Conservation (phyloP, 2,113 vertebrate species). For the Thalassarche chlororhynchos region DNA sequence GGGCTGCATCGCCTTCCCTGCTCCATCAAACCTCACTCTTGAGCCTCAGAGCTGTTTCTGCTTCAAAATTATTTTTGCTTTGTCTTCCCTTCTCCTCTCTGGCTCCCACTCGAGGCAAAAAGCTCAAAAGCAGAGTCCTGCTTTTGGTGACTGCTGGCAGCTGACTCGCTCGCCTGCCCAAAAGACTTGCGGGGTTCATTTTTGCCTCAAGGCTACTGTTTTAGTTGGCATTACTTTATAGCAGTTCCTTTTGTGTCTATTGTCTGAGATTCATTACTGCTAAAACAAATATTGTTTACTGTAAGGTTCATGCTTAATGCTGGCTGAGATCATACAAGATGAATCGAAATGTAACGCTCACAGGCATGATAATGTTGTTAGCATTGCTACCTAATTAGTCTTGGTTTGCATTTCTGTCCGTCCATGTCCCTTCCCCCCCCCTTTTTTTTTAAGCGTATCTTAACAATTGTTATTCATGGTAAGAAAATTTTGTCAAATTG, state of each 20-base stretch:
- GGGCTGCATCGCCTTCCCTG: neutral
- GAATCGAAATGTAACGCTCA: neutral
- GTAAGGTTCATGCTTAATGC: neutral
- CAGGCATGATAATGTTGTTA: neutral
- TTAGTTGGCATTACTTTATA: neutral
- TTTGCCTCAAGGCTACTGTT: neutral
- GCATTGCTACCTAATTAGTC: neutral
- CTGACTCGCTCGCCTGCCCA: fast-evolving
- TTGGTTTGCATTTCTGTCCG: neutral
- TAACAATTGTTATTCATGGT: neutral
- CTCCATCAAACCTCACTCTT: neutral
- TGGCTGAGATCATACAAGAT: neutral
- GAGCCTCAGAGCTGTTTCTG: neutral
- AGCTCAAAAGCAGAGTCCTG: neutral
- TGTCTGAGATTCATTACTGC: neutral
- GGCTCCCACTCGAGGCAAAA: neutral
- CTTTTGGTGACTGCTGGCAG: neutral
- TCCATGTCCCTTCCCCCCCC: neutral
- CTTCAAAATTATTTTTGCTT: neutral
- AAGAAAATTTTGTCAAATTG: neutral
- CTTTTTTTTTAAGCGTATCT: neutral
- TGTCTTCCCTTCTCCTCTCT: neutral
- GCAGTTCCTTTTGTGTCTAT: neutral
- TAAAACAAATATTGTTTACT: neutral
- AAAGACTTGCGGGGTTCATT: neutral